Percentiles rank a stretch among this genome's conserved stretches.
Conservation (phyloP, 2,797 vertebrate genomes). For the Ficedula albicollis region DNA sequence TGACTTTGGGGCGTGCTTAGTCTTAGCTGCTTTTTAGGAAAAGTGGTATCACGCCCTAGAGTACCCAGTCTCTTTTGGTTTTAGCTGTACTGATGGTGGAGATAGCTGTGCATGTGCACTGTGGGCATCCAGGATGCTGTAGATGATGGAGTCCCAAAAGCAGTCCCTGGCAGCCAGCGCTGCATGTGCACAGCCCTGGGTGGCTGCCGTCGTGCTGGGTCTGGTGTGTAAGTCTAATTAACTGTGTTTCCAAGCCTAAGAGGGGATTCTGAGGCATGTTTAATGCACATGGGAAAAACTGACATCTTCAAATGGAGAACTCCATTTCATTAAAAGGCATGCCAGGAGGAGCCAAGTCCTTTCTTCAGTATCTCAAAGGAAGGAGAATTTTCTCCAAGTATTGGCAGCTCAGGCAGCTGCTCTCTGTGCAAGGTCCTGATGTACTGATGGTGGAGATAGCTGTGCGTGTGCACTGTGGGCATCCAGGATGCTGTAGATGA, state of each 20-base stretch:
- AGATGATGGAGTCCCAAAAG: neutral
- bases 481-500: neutral
- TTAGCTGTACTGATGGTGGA: neutral
- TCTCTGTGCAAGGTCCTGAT: too few species aligned
- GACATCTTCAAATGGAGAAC: neutral
- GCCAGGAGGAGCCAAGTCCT: neutral
- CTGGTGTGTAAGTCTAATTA: neutral
- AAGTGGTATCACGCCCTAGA: neutral
- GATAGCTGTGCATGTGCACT: neutral
- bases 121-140: neutral
- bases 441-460: neutral
- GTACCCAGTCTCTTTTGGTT: neutral
- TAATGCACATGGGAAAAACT: neutral
- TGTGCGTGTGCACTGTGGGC: neutral
- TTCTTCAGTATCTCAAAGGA: too few species aligned
- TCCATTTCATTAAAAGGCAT: neutral
- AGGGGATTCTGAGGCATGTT: neutral
- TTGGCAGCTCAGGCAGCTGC: too few species aligned
- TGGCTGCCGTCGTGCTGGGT: neutral
- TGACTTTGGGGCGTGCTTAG: neutral
- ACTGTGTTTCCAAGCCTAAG: neutral
- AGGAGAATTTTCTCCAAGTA: too few species aligned
- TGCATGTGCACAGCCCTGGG: accelerated
- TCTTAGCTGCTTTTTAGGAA: neutral
- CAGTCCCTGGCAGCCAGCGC: neutral